Percentiles rank a stretch among this genome's conserved stretches.
phyloP scores from a whole-genome alignment of 2,797 vertebrate species.

The Rhynchotus rufescens region DNA sequence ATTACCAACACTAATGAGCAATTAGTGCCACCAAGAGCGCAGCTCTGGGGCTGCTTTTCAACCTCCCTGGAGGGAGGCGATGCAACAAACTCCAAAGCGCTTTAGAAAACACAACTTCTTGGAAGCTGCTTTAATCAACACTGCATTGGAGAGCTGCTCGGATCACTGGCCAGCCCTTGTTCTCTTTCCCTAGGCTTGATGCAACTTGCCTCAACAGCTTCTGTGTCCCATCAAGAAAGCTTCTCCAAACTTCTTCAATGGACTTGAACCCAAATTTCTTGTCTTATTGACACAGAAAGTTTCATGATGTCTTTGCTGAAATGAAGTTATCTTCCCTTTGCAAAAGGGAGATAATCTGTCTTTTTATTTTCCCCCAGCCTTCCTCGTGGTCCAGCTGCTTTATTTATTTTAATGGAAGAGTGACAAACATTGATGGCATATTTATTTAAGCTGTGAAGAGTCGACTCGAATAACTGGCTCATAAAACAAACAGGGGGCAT shows the following conservation, averaged over 20 bases:
- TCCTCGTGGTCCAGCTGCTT: neutral
- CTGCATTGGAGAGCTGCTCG: neutral
- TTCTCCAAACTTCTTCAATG: neutral
- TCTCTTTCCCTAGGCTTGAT: neutral
- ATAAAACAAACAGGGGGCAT: neutral
- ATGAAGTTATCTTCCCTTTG: neutral
- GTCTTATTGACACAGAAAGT: neutral
- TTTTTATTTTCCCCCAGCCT: neutral
- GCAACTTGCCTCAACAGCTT: neutral
- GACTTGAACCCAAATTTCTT: neutral
- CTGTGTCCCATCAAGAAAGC: neutral
- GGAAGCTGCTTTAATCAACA: neutral
- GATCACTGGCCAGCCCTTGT: accelerated
- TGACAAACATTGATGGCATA: neutral
- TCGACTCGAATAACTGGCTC: neutral
- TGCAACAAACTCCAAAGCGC: neutral
- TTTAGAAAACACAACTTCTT: neutral
- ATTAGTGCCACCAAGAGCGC: conserved; percentile 42
- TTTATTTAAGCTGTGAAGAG: neutral
- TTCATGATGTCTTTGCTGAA: neutral
- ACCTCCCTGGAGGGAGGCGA: neutral
- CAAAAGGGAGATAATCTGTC: neutral
- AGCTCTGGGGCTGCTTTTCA: conserved; percentile 13
- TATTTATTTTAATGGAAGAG: neutral
- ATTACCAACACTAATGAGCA: conserved; percentile 57